phyloP scores from a whole-genome alignment of 1,140 invertebrate species.

The Latrodectus geometricus region DNA sequence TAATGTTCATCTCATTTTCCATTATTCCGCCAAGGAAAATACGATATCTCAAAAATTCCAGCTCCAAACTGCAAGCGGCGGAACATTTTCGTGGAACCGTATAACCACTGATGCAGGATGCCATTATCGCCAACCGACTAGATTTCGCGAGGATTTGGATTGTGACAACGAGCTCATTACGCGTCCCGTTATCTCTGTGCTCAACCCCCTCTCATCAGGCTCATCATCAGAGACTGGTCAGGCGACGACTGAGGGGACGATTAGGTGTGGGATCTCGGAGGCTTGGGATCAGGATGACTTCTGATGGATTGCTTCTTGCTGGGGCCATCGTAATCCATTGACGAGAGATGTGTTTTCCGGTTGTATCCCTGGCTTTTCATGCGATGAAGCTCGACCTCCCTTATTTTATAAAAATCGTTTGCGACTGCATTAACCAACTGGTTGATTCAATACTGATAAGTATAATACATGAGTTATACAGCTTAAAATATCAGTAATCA shows the following conservation, averaged over 20 bases:
- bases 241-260: conserved; percentile 2
- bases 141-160: neutral
- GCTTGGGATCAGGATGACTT: neutral
- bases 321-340: neutral
- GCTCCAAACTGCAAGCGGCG: too few relatives aligned
- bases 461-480: too few relatives aligned
- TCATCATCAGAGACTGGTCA: neutral
- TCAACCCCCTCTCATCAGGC: neutral
- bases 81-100: too few relatives aligned
- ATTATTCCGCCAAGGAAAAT: too few relatives aligned
- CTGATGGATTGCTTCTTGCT: neutral
- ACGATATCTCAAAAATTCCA: too few relatives aligned
- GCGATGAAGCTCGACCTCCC: too few relatives aligned
- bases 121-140: neutral
- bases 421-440: too few relatives aligned
- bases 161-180: conserved; percentile 1
- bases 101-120: neutral
- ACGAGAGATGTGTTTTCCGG: neutral
- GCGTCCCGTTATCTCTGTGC: neutral
- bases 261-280: neutral
- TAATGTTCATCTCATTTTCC: too few relatives aligned
- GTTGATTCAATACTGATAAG: too few relatives aligned
- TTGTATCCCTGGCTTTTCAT: too few relatives aligned
- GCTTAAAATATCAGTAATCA: too few relatives aligned
- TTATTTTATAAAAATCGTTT: too few relatives aligned